Base-by-base conservation (phyloP, 2,888 invertebrate genomes). In the Lepidocyrtoides sp. region DNA sequence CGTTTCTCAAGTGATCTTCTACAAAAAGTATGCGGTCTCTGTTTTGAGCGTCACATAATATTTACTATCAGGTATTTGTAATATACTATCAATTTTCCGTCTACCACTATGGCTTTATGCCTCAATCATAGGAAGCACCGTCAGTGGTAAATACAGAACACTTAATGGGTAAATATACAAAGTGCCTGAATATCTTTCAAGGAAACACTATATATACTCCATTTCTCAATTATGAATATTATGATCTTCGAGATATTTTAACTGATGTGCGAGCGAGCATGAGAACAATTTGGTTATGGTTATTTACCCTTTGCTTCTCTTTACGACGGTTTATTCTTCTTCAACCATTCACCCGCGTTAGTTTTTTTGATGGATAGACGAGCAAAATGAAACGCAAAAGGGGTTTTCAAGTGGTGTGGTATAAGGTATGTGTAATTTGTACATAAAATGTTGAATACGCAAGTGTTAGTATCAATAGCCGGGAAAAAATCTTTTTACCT, bases 301-400 rank as follows among this genome's bases (percentile, higher is more conserved):
- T 89, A 89, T 89, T 89, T 89, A 89, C 89, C 82, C 89, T 89
- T 89, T 75, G 54, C 32, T 81, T 87, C 88, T 81, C n/a, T n/a
- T 88, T 66, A 89, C 57, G 72, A 87, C 63, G 14, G 36, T 44
- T 86, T 60, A n/a, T n/a, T n/a, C n/a, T n/a, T n/a, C 69, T 63
- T 44, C n/a, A 48, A 41, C 79, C 32, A 79, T 54, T 79, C 87
- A 69, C 23, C 63, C 51, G 29, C n/a, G n/a, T n/a, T 81, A 54
- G 51, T 48, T 69, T 81, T 69, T 79, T 88, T 88, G 88, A 88
- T 81, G 81, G 81, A 81, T 81, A 54, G 81, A 54, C 20, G 88
- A 41, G 81, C 69, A 88, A 63, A 83, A 51, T 60, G 89, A 82
- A 54, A n/a, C 57, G 60, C 82, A 81, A 89, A 82, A 89, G 44